Evolutionary conservation across 2,888 invertebrate genomes (phyloP).

Genomic region (Yponomeuta sedellus): DNA sequence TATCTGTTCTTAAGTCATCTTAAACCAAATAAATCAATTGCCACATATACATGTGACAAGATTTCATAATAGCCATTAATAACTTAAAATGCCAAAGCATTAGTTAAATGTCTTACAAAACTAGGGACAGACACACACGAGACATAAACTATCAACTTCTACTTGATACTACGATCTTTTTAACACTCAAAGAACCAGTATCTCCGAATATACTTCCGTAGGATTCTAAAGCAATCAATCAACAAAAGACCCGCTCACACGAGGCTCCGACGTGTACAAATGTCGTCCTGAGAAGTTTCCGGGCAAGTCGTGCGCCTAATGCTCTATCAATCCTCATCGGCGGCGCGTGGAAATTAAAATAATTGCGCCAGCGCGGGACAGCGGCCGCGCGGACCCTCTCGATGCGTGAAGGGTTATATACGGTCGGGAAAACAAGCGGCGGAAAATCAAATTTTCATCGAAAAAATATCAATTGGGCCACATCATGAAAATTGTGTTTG

Average conservation of each 20-base stretch:
- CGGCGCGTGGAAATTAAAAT: slow-evolving; percentile 68
- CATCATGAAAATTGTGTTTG: slow-evolving; percentile 1
- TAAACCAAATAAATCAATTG: too few relatives aligned
- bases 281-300: slow-evolving; percentile 16
- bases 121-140: too few relatives aligned
- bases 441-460: slow-evolving; percentile 2
- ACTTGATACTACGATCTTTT: not conserved
- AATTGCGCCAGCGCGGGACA: slow-evolving; percentile 58
- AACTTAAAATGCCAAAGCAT: too few relatives aligned
- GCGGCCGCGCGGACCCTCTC: slow-evolving; percentile 39
- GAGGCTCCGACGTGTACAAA: slow-evolving; percentile 8
- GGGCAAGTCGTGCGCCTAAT: slow-evolving; percentile 55
- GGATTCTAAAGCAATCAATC: not conserved
- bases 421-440: slow-evolving; percentile 28
- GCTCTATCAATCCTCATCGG: slow-evolving; percentile 62
- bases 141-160: not conserved
- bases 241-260: not conserved
- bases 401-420: slow-evolving; percentile 45
- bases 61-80: too few relatives aligned
- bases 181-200: not conserved
- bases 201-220: slow-evolving; percentile 13
- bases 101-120: too few relatives aligned
- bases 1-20: too few relatives aligned
- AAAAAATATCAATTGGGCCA: too few relatives aligned
- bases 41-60: too few relatives aligned